Evolutionary conservation across 2,797 vertebrate species (phyloP).

Genomic region (Crypturellus tataupa): DNA sequence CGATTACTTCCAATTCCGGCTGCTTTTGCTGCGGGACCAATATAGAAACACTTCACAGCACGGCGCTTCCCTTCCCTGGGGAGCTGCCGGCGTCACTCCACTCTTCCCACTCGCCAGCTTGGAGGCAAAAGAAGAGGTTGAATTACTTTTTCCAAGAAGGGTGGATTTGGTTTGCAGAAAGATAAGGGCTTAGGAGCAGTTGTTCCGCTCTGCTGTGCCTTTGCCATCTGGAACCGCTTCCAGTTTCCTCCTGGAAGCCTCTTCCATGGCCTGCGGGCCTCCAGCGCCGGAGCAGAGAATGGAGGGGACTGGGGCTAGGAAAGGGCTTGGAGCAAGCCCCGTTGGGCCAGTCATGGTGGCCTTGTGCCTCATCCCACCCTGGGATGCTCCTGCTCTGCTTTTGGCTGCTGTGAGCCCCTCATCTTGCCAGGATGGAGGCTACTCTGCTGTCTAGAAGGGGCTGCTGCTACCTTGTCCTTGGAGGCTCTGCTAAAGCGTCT

Average conservation of each 20-base stretch:
- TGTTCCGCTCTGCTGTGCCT: conserved; percentile 2
- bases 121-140: not conserved
- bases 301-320: not conserved
- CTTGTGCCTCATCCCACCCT: not conserved
- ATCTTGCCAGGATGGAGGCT: fast-evolving
- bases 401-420: fast-evolving
- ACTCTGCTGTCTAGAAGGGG: not conserved
- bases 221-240: conserved; percentile 42
- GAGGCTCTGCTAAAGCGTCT: not conserved
- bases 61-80: not conserved
- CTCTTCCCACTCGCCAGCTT: not conserved
- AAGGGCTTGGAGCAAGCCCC: not conserved
- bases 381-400: not conserved
- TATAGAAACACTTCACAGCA: conserved; percentile 46
- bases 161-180: conserved; percentile 48
- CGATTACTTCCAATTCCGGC: conserved; percentile 20
- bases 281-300: not conserved
- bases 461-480: not conserved
- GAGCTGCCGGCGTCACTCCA: fast-evolving
- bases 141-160: conserved; percentile 50
- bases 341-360: fast-evolving
- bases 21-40: not conserved
- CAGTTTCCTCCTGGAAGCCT: conserved; percentile 5
- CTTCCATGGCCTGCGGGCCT: not conserved
- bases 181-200: not conserved